Conservation (phyloP, 1,140 invertebrate species). For the Zaprionus tsacasi region DNA sequence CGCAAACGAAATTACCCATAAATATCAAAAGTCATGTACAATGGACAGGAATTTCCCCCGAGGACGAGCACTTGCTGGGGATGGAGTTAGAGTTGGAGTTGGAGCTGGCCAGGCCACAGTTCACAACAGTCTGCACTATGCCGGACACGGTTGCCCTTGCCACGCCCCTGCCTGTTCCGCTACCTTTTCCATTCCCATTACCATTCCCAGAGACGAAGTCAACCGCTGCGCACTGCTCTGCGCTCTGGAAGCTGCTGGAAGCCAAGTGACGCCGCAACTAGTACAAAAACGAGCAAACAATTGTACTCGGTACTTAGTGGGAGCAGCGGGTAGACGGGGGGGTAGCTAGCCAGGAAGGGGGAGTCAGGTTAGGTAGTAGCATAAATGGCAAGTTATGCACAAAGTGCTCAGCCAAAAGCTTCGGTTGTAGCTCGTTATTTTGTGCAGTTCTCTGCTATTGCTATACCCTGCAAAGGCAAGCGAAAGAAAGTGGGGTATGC, state of each 20-base stretch:
- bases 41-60: conserved; percentile 80
- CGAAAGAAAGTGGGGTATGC: background rate
- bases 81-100: conserved; percentile 19
- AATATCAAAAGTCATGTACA: conserved; percentile 83
- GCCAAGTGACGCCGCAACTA: conserved; percentile 62
- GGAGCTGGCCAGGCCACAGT: conserved; percentile 11
- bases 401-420: conserved; percentile 70
- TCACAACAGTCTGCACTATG: conserved; percentile 30
- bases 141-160: conserved; percentile 24
- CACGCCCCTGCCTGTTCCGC: background rate
- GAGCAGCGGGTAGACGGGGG: background rate
- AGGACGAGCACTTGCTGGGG: conserved; percentile 53
- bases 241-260: conserved; percentile 30
- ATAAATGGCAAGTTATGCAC: conserved; percentile 70
- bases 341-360: conserved; percentile 28
- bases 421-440: conserved; percentile 76
- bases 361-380: conserved; percentile 3
- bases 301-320: conserved; percentile 51
- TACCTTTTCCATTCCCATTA: conserved; percentile 26
- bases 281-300: conserved; percentile 60
- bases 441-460: conserved; percentile 48
- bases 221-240: conserved; percentile 44
- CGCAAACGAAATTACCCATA: conserved; percentile 76
- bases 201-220: conserved; percentile 50
- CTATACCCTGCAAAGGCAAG: conserved; percentile 15